Percentiles rank a stretch among this genome's conserved stretches.
These are phyloP conservation scores for Coregonus clupeaformis DNA, from an alignment of 2,113 vertebrate genomes.

Conservation along the genomic window DNA sequence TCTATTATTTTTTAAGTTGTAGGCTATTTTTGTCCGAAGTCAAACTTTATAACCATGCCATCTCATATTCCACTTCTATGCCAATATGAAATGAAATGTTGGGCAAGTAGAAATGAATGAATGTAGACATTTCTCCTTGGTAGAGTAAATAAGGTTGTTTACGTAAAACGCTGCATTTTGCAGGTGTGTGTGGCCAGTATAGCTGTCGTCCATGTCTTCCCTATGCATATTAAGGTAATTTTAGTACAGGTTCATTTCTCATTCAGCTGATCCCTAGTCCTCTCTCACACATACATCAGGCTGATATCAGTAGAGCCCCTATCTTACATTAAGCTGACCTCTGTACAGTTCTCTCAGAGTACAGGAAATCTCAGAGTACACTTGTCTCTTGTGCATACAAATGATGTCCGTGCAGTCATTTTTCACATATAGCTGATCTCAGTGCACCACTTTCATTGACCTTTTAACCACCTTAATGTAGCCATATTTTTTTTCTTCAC, in stretches of 20 bases:
- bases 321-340: slow-evolving; percentile 44
- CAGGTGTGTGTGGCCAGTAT: neutral
- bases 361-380: slow-evolving; percentile 40
- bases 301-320: slow-evolving; percentile 6
- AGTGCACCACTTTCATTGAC: slow-evolving; percentile 32
- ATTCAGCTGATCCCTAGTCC: neutral
- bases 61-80: neutral
- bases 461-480: slow-evolving; percentile 37
- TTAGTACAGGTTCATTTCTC: neutral
- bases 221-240: neutral
- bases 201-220: neutral
- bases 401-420: slow-evolving; percentile 37
- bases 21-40: too few relatives aligned
- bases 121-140: too few relatives aligned
- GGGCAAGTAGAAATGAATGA: neutral
- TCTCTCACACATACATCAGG: neutral
- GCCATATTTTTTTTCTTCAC: slow-evolving; percentile 27
- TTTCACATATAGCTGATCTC: slow-evolving; percentile 36
- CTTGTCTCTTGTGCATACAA: slow-evolving; percentile 37
- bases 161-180: neutral
- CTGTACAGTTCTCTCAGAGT: slow-evolving; percentile 20
- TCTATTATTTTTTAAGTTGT: neutral
- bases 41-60: too few relatives aligned
- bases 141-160: neutral
- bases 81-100: too few relatives aligned